Evolutionary conservation across 2,113 vertebrate species (phyloP), one percentile per base, ranked within the genome.

Genomic region (Phalacrocorax brasilianus): DNA sequence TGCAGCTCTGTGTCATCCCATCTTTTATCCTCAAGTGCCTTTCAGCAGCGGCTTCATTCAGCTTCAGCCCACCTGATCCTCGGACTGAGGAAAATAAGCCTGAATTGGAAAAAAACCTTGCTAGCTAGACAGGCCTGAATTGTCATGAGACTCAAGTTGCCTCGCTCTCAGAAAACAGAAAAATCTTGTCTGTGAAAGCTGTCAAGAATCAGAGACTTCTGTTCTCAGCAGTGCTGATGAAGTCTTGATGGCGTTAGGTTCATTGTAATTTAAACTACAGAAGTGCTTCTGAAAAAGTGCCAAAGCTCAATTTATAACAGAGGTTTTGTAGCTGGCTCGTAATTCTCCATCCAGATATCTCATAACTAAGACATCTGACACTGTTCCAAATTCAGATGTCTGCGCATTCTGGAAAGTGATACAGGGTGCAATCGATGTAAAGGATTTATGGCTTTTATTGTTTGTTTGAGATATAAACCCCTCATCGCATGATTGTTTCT

Each of bases 371-470:
- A 38, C 0, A 0, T 3, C 40, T 38, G 32, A 58, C 27, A 3
- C 40, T 6, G 20, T 32, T 89, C 74, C 70, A 47, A 20, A 55
- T 3, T 58, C 55, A 40, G 26, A 7, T 23, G 33, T 2, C 42
- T n/a, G 33, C 1, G 3, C 9, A 0, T 47, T 45, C 58, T 27
- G 27, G 28, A 1, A 44, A 28, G 49, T 0, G 33, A 47, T 12
- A 24, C 2, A 10, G 35, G 2, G 6, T 13, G 6, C 24, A 1
- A 0, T 0, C 3, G 1, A 5, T 10, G 15, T 11, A 6, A 38
- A 24, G 22, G 19, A 26, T 47, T 65, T 33, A 10, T 16, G 53
- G 4, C 16, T 52, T 45, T 45, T 11, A 5, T 44, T 32, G 33
- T 17, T 23, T 11, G 5, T 9, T 8, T 24, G 33, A 40, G 27